phyloP scores from a whole-genome alignment of 2,888 invertebrate genomes.

The Amaurobius ferox region DNA sequence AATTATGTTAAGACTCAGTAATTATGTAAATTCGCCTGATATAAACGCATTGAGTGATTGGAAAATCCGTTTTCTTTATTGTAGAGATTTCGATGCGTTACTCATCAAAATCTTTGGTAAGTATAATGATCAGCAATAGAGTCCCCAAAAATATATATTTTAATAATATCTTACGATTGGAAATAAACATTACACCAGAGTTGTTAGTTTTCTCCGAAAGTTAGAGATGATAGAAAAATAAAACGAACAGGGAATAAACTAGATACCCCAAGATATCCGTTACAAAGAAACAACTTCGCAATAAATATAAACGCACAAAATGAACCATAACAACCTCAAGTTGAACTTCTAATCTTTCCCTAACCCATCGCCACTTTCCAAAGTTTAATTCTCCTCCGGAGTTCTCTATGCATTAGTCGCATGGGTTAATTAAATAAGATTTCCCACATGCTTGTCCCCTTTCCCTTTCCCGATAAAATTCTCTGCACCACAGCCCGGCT shows the following conservation, averaged over 20 bases:
- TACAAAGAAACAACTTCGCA: neutral
- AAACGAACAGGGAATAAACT: neutral
- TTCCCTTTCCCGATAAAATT: neutral
- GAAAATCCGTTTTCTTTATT: too few relatives aligned
- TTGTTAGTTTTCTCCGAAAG: too few relatives aligned
- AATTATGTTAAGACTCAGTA: too few relatives aligned
- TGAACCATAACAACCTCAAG: neutral
- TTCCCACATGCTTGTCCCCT: constrained; percentile 1
- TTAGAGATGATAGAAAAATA: too few relatives aligned
- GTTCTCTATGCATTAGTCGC: constrained; percentile 13
- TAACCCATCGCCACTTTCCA: neutral
- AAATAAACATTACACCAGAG: too few relatives aligned
- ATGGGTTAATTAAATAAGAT: constrained; percentile 15
- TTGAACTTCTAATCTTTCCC: constrained; percentile 1
- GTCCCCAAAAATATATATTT: too few relatives aligned
- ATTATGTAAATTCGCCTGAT: too few relatives aligned
- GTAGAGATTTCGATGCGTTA: too few relatives aligned
- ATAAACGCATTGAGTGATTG: too few relatives aligned
- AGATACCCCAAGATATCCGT: neutral
- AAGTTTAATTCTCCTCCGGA: constrained; percentile 10
- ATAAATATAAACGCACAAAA: neutral
- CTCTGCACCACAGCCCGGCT: neutral
- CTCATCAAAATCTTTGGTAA: too few relatives aligned
- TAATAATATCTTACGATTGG: too few relatives aligned
- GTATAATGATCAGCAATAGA: too few relatives aligned